Evolutionary conservation across 2,797 vertebrate genomes (phyloP), one percentile per base, ranked within the genome.

Genomic region (Basileuterus tristriatus): DNA sequence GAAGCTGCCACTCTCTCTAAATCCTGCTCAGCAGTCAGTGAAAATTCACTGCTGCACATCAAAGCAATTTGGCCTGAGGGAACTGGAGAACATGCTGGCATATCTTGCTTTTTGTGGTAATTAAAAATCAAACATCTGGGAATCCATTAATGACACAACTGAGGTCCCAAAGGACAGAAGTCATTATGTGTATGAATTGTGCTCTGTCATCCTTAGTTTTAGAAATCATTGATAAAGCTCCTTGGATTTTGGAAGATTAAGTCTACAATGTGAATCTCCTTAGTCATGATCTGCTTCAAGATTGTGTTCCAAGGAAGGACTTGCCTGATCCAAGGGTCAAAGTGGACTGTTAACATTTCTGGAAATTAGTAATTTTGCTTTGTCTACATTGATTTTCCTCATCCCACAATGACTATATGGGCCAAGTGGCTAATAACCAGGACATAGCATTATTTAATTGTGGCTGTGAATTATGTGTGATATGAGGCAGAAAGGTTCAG

Each of bases 61-160:
- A 79, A 79, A 84, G 41, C 20, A 89, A 83, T 88, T 65, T 88
- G 69, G 62, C 80, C 55, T 52, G 36, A 94, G 80, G 76, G 80
- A 88, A 29, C 22, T 30, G 26, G n/a, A 55, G 69, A 79, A 75
- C 4, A 0, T 62, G 72, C n/a, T 90, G 65, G 21, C n/a, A 15
- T 55, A 72, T 84, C 52, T 82, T 86, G 55, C 24, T 36, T 88
- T 90, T 86, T 62, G 70, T 59, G 30, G 65, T 90, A 90, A 87
- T 95, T 95, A 96, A 95, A 96, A 90, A 87, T 91, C 80, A 70
- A 63, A 52, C 47, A 4, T 95, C 77, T 90, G 63, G 93, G 86
- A 93, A 74, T 69, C 77, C 67, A 67, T 68, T 95, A 94, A 94
- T 55, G 70, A 60, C 56, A 87, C 14, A 81, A 53, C 15, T 53